These are phyloP conservation scores for Neolamprologus ventralis DNA, from an alignment of 2,113 vertebrate genomes.

Conservation along the genomic window DNA sequence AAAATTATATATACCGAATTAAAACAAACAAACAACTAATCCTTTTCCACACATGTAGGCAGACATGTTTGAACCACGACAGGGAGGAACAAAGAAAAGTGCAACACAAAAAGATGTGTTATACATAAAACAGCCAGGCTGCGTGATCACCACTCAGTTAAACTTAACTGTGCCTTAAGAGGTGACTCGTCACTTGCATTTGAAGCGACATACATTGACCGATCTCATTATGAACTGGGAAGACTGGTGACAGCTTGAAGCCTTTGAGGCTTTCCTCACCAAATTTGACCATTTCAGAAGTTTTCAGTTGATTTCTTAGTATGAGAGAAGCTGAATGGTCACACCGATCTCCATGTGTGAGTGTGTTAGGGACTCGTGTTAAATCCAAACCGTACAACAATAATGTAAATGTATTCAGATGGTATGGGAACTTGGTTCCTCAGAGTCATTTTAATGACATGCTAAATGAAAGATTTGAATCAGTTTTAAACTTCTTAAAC, in stretches of 20 bases:
- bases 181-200: background rate
- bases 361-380: background rate
- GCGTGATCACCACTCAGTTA: background rate
- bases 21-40: background rate
- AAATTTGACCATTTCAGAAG: background rate
- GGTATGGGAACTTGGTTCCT: background rate
- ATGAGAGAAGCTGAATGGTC: background rate
- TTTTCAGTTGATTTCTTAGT: background rate
- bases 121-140: background rate
- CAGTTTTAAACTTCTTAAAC: background rate
- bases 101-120: background rate
- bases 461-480: background rate
- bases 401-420: background rate
- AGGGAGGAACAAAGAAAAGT: conserved; percentile 12
- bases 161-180: background rate
- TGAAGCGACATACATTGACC: background rate
- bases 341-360: background rate
- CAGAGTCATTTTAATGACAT: background rate
- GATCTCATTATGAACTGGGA: background rate
- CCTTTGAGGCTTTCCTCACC: background rate
- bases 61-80: background rate
- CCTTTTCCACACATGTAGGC: background rate
- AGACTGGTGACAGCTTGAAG: background rate
- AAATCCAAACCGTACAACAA: background rate
- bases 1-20: background rate